phyloP scores from a whole-genome alignment of 2,797 vertebrate species.

The Anguilla megastoma region DNA sequence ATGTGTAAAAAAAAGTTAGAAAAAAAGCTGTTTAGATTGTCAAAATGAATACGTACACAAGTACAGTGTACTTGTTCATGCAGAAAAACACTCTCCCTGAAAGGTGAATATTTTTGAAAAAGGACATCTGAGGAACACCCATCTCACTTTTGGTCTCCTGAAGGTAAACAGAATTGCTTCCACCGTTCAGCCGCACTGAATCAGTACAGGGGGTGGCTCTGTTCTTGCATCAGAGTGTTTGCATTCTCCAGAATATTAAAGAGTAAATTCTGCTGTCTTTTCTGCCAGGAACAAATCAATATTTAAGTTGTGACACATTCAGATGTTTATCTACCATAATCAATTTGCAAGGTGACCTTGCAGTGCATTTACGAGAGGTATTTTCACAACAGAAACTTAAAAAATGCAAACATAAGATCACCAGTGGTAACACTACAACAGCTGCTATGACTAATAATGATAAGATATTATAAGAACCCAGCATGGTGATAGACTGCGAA shows the following conservation, averaged over 20 bases:
- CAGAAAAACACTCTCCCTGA: conserved; percentile 6
- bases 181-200: background rate
- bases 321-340: background rate
- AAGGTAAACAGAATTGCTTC: background rate
- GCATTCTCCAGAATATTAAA: conserved; percentile 9
- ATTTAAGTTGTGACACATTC: conserved; percentile 9
- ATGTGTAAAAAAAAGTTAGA: background rate
- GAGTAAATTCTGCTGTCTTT: conserved; percentile 20
- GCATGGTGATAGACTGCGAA: background rate
- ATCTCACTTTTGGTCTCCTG: background rate
- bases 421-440: background rate
- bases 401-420: background rate
- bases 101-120: background rate
- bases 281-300: background rate
- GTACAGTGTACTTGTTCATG: background rate
- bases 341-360: conserved; percentile 20
- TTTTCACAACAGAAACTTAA: background rate
- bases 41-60: background rate
- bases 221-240: conserved; percentile 1
- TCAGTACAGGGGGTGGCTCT: conserved; percentile 7
- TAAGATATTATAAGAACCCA: background rate
- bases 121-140: background rate
- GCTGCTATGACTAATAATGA: background rate
- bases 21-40: background rate
- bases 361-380: background rate